These are phyloP conservation scores for Tenrec ecaudatus DNA, from an alignment of 2,113 vertebrate species.

Conservation along the genomic window DNA sequence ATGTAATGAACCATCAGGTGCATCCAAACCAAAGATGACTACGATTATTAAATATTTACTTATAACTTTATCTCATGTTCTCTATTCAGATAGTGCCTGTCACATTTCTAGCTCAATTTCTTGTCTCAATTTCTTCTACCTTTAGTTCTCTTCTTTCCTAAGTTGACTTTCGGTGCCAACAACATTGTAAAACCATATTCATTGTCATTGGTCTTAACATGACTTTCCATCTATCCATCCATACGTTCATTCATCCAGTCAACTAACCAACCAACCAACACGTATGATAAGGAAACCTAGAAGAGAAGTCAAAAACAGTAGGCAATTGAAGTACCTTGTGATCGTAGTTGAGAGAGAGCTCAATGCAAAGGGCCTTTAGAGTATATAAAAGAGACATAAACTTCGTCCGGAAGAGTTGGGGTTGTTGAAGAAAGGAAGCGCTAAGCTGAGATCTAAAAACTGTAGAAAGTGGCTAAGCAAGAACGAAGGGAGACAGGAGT, in stretches of 20 bases:
- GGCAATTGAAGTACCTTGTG: background rate
- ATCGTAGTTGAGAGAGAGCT: background rate
- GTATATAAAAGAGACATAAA: no score
- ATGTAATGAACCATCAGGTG: background rate
- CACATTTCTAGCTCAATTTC: background rate
- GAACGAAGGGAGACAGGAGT: background rate
- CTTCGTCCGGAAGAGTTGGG: background rate
- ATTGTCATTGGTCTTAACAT: background rate
- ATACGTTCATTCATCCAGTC: no score
- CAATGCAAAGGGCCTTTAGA: background rate
- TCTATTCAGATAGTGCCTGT: background rate
- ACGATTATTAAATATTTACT: background rate
- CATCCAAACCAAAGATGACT: background rate
- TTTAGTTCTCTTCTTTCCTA: constrained; percentile 34
- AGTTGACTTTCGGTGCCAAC: constrained; percentile 26
- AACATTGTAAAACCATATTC: constrained; percentile 17
- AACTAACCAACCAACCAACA: background rate
- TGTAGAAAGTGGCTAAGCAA: background rate
- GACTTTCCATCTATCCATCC: background rate
- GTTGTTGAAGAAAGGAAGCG: background rate
- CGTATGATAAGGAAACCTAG: background rate
- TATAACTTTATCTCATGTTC: background rate
- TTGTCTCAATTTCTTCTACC: background rate
- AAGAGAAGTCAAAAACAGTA: background rate
- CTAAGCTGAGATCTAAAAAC: background rate